phyloP scores from a whole-genome alignment of 2,797 vertebrate species.

The Tachyglossus aculeatus region DNA sequence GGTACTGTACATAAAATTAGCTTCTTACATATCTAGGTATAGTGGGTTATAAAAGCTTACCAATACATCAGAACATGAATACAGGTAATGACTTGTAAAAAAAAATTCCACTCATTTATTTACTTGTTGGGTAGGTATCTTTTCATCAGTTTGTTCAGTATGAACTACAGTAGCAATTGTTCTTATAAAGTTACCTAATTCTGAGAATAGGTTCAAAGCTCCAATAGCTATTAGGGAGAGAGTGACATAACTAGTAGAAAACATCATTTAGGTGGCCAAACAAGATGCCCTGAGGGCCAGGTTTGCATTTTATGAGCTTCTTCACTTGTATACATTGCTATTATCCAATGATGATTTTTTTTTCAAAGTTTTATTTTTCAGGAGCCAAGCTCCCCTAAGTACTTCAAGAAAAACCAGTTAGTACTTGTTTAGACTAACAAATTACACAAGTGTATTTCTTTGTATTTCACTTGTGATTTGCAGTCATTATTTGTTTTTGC shows the following conservation, averaged over 20 bases:
- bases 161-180: neutral
- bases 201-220: neutral
- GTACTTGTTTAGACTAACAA: neutral
- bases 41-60: conserved; percentile 46
- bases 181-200: neutral
- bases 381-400: neutral
- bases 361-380: neutral
- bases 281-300: neutral
- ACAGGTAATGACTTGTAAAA: conserved; percentile 12
- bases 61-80: conserved; percentile 25
- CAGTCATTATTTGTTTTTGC: neutral
- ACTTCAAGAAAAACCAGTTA: neutral
- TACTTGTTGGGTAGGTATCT: neutral
- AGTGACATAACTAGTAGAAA: neutral
- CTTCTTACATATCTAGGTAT: conserved; percentile 20
- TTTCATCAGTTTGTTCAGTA: conserved; percentile 1
- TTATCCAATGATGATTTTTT: neutral
- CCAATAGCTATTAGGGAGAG: neutral
- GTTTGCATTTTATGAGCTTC: neutral
- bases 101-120: conserved; percentile 1
- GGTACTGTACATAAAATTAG: conserved; percentile 38
- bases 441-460: neutral
- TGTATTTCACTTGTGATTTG: neutral
- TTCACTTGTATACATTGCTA: neutral
- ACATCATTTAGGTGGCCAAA: neutral